Base-by-base conservation (phyloP, 2,113 vertebrate genomes). In the Sphaerodactylus townsendi region DNA sequence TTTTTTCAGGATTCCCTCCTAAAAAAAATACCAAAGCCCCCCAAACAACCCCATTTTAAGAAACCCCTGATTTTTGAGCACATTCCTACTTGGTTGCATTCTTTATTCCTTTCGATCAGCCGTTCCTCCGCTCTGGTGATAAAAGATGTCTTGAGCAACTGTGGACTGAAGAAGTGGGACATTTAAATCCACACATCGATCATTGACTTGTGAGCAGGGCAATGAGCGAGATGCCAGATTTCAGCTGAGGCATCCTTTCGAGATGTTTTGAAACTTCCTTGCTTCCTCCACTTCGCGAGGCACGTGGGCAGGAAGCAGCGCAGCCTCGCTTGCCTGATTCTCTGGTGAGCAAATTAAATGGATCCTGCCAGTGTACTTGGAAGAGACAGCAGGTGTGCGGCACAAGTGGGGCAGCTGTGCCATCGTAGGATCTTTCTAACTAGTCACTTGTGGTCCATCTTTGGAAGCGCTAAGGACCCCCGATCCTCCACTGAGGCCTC, bases 291-390 rank as follows among this genome's bases (percentile, higher is more conserved):
- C 7, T 4, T 44, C 6, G 21, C 33, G 0, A 9, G 37, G 17
- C 39, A 56, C 46, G 17, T 1, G 1, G 73, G 69, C 78, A 78
- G n/a, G 21, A n/a, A 13, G 37, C 30, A 5, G 0, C 8, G 10
- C 10, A 35, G 23, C 50, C 11, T 10, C 19, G 28, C 33, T 28
- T 23, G 19, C 21, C 3, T 13, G 37, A n/a, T 39, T 81, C 64
- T 68, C 72, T 80, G 56, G 76, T 85, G 87, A n/a, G 41, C 21
- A 69, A 76, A 46, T 69, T 80, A 86, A 86, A 75, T 50, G 17
- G 56, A 35, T 9, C 35, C 77, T 59, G 14, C 9, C 5, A 33
- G 13, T 33, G 56, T n/a, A 48, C 39, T 48, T 5, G 23, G 15
- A 4, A 30, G 21, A 6, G 0, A 0, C 37, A 77, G 59, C 71